These are phyloP conservation scores for Borostomias antarcticus DNA, from an alignment of 2,797 vertebrate genomes.

Conservation along the genomic window DNA sequence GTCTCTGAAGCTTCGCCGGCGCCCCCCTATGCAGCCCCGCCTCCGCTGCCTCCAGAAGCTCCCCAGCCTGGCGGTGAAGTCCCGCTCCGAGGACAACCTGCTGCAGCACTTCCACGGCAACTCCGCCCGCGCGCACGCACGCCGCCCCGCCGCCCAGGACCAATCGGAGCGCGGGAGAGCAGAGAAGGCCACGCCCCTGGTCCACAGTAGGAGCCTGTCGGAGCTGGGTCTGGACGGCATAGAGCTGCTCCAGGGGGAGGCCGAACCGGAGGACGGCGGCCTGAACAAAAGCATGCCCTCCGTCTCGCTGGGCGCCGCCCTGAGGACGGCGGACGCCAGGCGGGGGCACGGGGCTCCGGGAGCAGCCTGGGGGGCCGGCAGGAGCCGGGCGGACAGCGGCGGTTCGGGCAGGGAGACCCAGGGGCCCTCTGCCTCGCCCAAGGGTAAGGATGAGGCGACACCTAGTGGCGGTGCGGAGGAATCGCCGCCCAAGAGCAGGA, in stretches of 20 bases:
- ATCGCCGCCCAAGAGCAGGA: conserved; percentile 43
- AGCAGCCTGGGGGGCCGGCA: not conserved
- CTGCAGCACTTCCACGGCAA: conserved; percentile 70
- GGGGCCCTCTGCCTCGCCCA: conserved; percentile 17
- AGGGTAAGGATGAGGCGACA: not conserved
- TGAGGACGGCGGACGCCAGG: conserved; percentile 51
- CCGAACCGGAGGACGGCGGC: conserved; percentile 39
- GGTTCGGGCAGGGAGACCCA: conserved; percentile 56
- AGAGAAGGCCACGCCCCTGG: conserved; percentile 31
- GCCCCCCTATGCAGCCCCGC: conserved; percentile 75
- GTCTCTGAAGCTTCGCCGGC: conserved; percentile 77
- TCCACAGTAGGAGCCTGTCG: conserved; percentile 83
- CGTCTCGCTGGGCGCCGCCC: conserved; percentile 50
- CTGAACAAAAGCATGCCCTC: conserved; percentile 48
- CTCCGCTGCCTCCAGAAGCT: conserved; percentile 53
- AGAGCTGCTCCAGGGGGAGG: conserved; percentile 30
- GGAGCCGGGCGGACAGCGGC: conserved; percentile 47
- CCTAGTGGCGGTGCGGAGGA: conserved; percentile 23
- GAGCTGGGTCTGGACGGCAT: conserved; percentile 69
- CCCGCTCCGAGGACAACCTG: conserved; percentile 90
- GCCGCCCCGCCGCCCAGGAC: conserved; percentile 12
- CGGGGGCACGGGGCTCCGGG: not conserved
- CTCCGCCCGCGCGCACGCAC: not conserved
- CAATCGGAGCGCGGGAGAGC: not conserved
- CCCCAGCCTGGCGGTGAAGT: conserved; percentile 69